Percentiles rank a stretch among this genome's conserved stretches.
phyloP scores from a whole-genome alignment of 2,797 vertebrate genomes.

The Coranthus polyacanthus region DNA sequence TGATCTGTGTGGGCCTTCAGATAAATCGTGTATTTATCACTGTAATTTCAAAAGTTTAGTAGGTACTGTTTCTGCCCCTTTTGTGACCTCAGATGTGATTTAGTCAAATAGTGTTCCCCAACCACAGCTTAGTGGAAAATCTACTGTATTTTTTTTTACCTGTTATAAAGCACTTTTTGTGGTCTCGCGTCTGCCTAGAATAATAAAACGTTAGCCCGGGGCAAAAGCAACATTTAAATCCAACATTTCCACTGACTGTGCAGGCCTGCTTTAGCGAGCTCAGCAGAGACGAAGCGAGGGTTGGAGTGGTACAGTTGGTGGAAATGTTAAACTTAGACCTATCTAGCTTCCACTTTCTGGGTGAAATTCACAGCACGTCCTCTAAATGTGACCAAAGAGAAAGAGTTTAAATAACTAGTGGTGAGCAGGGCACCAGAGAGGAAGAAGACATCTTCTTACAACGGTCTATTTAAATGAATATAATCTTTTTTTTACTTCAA shows the following conservation, averaged over 20 bases:
- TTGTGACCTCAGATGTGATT: neutral
- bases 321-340: neutral
- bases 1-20: too few relatives aligned
- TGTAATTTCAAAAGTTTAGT: neutral
- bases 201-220: conserved; percentile 13
- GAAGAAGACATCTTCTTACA: too few relatives aligned
- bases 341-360: conserved; percentile 3
- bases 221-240: conserved; percentile 7
- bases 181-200: neutral
- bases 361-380: neutral
- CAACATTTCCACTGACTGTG: neutral
- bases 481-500: too few relatives aligned
- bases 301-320: neutral
- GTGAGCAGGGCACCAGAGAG: too few relatives aligned
- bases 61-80: neutral
- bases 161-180: conserved; percentile 6
- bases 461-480: too few relatives aligned
- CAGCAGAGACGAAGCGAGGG: neutral
- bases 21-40: too few relatives aligned
- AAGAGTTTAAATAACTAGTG: too few relatives aligned
- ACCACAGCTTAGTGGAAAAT: conserved; percentile 4
- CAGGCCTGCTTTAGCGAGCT: neutral
- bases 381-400: too few relatives aligned
- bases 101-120: conserved; percentile 3
- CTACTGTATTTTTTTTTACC: neutral